These are phyloP conservation scores for Allophyes oxyacanthae DNA, from an alignment of 2,888 invertebrate species.

Conservation along the genomic window DNA sequence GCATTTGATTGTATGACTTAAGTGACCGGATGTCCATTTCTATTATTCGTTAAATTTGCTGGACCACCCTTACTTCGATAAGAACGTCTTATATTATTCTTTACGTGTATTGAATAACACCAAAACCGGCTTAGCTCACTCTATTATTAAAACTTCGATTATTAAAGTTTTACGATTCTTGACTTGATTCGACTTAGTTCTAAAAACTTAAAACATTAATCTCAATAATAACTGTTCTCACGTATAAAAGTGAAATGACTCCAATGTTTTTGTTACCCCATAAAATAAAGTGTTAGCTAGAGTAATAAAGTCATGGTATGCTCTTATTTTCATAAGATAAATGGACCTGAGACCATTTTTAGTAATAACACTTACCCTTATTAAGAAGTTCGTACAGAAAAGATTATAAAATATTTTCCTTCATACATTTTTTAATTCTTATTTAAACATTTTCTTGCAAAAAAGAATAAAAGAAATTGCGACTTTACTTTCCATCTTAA, in stretches of 20 bases:
- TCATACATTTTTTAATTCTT: constrained; percentile 22
- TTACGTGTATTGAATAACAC: constrained; percentile 12
- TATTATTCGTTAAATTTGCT: constrained; percentile 21
- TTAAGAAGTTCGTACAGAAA: constrained; percentile 2
- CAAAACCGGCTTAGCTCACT: constrained; percentile 16
- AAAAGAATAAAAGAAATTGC: constrained; percentile 20
- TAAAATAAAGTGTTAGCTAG: constrained; percentile 63
- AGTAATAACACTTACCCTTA: constrained; percentile 9
- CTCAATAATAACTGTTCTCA: constrained; percentile 48
- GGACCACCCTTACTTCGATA: constrained; percentile 21
- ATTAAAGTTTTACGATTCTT: constrained; percentile 4
- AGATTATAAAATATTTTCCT: constrained; percentile 11
- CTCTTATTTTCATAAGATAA: constrained; percentile 66
- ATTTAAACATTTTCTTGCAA: constrained; percentile 22
- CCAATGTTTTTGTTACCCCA: constrained; percentile 48
- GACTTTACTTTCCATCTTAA: constrained; percentile 12
- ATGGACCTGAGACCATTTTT: constrained; percentile 18
- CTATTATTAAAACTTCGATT: constrained; percentile 14
- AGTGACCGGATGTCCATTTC: constrained; percentile 53
- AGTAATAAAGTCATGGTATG: constrained; percentile 60
- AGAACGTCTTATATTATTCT: constrained; percentile 14
- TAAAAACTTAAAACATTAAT: constrained; percentile 42
- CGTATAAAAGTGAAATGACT: constrained; percentile 57
- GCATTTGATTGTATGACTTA: constrained; percentile 32
- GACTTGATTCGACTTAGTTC: constrained; percentile 11